A percentile compares a stretch with the other conserved stretches of the same genome.
These are phyloP conservation scores for Pediacus dermestoides DNA, from an alignment of 2,888 invertebrate genomes.

Conservation along the genomic window DNA sequence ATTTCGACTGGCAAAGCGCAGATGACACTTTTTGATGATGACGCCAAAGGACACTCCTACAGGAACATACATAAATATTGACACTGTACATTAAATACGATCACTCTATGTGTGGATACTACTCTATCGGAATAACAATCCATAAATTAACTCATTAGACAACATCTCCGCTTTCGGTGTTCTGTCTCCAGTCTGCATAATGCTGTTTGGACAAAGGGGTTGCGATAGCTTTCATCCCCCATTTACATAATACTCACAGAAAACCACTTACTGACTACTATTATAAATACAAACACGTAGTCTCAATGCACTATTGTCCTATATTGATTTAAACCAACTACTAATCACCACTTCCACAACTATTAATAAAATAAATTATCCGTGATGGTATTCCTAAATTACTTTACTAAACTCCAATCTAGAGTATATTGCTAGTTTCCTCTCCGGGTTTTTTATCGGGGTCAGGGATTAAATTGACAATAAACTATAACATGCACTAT, in stretches of 20 bases:
- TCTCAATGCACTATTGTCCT: conserved; percentile 30
- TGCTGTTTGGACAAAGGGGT: conserved; percentile 48
- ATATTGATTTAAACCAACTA: conserved; percentile 32
- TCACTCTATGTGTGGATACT: conserved; percentile 41
- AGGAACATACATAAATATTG: conserved; percentile 46
- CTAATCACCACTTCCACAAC: conserved; percentile 30
- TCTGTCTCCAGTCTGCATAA: conserved; percentile 41
- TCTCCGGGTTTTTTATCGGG: no score
- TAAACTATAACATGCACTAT: no score
- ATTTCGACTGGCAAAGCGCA: conserved; percentile 34
- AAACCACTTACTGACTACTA: conserved; percentile 42
- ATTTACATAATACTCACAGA: conserved; percentile 46
- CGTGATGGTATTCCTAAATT: not conserved
- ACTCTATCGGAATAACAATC: conserved; percentile 47
- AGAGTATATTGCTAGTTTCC: no score
- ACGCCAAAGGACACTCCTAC: conserved; percentile 30
- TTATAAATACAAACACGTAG: conserved; percentile 43
- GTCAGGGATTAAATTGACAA: no score
- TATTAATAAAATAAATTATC: conserved; percentile 11
- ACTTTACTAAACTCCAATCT: no score
- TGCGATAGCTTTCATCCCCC: conserved; percentile 41
- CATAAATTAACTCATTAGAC: conserved; percentile 50
- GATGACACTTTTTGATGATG: conserved; percentile 38
- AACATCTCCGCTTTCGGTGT: conserved; percentile 37
- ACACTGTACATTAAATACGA: conserved; percentile 45